Conservation (phyloP, 2,888 invertebrate genomes). For the Hydropsyche betteni region DNA sequence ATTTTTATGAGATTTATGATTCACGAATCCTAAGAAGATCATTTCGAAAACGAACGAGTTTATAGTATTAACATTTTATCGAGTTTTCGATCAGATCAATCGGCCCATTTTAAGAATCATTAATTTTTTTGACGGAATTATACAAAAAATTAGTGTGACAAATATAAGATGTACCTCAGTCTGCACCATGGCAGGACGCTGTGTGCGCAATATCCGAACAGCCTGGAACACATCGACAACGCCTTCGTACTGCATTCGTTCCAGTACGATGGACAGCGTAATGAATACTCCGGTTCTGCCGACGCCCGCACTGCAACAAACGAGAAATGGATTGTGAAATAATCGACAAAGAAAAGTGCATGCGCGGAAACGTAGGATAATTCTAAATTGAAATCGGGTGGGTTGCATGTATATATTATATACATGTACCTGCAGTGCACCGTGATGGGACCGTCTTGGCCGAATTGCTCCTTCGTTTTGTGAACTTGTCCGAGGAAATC, state of each 20-base stretch:
- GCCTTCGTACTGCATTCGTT: constrained; percentile 98
- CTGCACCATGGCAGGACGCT: constrained; percentile 99
- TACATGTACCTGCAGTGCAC: constrained; percentile 94
- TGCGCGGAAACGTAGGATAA: background rate
- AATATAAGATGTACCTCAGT: constrained; percentile 79
- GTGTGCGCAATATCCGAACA: constrained; percentile 96
- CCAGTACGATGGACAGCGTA: constrained; percentile 95
- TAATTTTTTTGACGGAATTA: too few species aligned
- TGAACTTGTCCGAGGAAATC: constrained; percentile 99
- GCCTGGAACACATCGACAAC: constrained; percentile 99
- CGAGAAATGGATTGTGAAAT: background rate
- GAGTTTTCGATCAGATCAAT: too few species aligned
- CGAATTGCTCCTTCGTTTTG: constrained; percentile 99
- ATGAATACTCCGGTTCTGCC: constrained; percentile 99
- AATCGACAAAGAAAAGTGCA: background rate
- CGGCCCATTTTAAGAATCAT: too few species aligned
- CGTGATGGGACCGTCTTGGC: constrained; percentile 98
- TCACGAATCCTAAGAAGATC: too few species aligned
- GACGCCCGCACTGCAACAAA: constrained; percentile 86
- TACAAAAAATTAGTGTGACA: background rate
- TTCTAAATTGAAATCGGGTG: background rate
- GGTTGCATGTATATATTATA: background rate
- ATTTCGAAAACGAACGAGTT: too few species aligned
- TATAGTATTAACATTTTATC: too few species aligned
- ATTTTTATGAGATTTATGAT: too few species aligned